A percentile compares a stretch with the other conserved stretches of the same genome.
phyloP scores from a whole-genome alignment of 2,888 invertebrate genomes.

The Drosophila fulvimacula region DNA sequence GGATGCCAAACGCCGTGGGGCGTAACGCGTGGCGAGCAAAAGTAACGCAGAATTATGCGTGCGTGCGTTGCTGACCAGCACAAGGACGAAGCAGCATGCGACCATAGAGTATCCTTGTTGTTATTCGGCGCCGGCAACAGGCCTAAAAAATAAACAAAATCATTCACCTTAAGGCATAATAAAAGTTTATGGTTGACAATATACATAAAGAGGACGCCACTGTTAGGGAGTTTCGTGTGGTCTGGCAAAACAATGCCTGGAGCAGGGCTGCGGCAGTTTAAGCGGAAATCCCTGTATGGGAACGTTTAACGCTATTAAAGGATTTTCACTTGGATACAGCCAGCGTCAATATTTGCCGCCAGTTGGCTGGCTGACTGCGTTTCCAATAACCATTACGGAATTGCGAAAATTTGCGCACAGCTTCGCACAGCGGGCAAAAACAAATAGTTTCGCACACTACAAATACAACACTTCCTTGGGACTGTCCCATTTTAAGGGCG shows the following conservation, averaged over 20 bases:
- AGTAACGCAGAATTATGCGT: slow-evolving; percentile 66
- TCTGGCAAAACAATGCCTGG: slow-evolving; percentile 29
- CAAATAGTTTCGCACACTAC: slow-evolving; percentile 73
- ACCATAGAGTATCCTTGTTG: slow-evolving; percentile 25
- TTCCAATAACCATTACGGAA: slow-evolving; percentile 75
- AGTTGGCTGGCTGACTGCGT: slow-evolving; percentile 56
- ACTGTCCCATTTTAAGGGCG: slow-evolving; percentile 31
- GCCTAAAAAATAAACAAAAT: slow-evolving; percentile 80
- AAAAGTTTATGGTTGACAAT: slow-evolving; percentile 81
- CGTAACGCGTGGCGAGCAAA: slow-evolving; percentile 24
- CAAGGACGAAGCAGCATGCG: slow-evolving; percentile 20
- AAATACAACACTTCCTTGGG: slow-evolving; percentile 70
- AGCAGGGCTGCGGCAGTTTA: background rate
- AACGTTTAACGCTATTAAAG: slow-evolving; percentile 60
- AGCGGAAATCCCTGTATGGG: slow-evolving; percentile 46
- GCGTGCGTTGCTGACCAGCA: slow-evolving; percentile 45
- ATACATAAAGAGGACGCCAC: slow-evolving; percentile 49
- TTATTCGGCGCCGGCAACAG: slow-evolving; percentile 27
- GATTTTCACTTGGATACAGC: slow-evolving; percentile 43
- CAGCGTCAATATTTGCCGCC: slow-evolving; percentile 69
- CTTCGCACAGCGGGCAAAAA: slow-evolving; percentile 72
- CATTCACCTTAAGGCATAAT: slow-evolving; percentile 82
- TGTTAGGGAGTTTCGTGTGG: slow-evolving; percentile 34
- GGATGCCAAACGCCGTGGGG: slow-evolving; percentile 54
- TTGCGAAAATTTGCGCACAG: slow-evolving; percentile 70